These are phyloP conservation scores for Oreohelix idahoensis DNA, from an alignment of 1,140 invertebrate species.

Conservation along the genomic window DNA sequence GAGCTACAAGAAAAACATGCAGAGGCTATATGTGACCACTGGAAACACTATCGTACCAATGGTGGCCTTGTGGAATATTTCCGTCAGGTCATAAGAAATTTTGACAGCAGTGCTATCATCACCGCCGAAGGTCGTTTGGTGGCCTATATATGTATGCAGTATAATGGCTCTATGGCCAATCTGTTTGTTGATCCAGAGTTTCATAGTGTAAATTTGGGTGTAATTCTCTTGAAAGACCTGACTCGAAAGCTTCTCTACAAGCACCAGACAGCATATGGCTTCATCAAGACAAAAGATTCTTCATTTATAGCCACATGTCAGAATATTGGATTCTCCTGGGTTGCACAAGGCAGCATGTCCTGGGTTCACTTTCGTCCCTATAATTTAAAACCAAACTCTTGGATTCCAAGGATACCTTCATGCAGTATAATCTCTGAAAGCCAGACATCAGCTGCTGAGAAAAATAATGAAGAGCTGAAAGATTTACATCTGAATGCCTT, in stretches of 20 bases:
- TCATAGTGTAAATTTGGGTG: slow-evolving; percentile 48
- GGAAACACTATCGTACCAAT: slow-evolving; percentile 49
- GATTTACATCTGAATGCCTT: slow-evolving; percentile 43
- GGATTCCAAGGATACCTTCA: not conserved
- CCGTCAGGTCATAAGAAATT: slow-evolving; percentile 47
- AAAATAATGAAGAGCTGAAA: slow-evolving; percentile 6
- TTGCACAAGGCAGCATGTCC: slow-evolving; percentile 58
- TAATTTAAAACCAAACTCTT: not conserved
- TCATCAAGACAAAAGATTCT: slow-evolving; percentile 55
- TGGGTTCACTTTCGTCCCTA: slow-evolving; percentile 48
- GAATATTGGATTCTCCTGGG: slow-evolving; percentile 56
- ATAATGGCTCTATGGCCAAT: slow-evolving; percentile 61
- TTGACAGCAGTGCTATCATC: slow-evolving; percentile 57
- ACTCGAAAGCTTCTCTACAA: slow-evolving; percentile 49
- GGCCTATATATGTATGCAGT: slow-evolving; percentile 60
- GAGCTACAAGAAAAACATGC: slow-evolving; percentile 47
- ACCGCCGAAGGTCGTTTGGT: slow-evolving; percentile 49
- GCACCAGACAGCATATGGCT: slow-evolving; percentile 53
- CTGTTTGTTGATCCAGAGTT: slow-evolving; percentile 56
- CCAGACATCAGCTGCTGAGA: not conserved
- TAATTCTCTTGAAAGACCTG: slow-evolving; percentile 52
- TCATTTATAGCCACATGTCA: slow-evolving; percentile 52
- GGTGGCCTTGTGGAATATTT: slow-evolving; percentile 55
- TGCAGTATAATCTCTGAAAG: not conserved
- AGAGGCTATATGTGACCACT: slow-evolving; percentile 44